Evolutionary conservation across 2,888 invertebrate genomes (phyloP), one percentile per base, ranked within the genome.

Genomic region (Ichneumoninae sp.): DNA sequence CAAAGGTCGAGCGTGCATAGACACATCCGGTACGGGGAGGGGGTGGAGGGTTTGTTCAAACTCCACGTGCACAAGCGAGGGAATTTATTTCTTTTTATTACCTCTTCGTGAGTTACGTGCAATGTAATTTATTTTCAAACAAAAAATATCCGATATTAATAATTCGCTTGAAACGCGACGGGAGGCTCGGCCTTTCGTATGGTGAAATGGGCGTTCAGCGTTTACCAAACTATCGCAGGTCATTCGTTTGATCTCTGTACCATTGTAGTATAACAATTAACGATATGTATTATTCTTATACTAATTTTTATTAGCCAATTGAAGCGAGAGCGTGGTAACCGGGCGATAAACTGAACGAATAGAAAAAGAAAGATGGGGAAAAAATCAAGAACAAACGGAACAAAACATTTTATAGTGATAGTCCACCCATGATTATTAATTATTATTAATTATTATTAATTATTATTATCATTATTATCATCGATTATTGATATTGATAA

Each of bases 201-300:
- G 22, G 74, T 44, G 33, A 60, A 65, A 75, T 80, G 80, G 83
- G 85, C 88, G 87, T 77, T 84, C 87, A 91, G 89, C 90, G 91
- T 91, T 47, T 92, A 93, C 92, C 91, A 92, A 93, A 92, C 91
- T 90, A 90, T 91, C 88, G 88, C 90, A 90, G 91, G 90, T 92
- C 91, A 92, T 91, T 90, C 85, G 86, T 87, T 91, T 93, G 93
- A 93, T 93, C 93, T 93, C 93, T 90, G 88, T 91, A 92, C 90
- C 90, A 92, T 92, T 91, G 87, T 92, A 92, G 90, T 80, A 86
- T 90, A 89, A 88, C 88, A 86, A 90, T 91, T 90, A 90, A 89
- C 81, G 79, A 88, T 90, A 90, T 86, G 85, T 89, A 90, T 89
- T 90, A 91, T 91, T 91, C 90, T 91, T 90, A 90, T 91, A 88